Evolutionary conservation across 2,888 invertebrate species (phyloP).

Genomic region (Balanococcus diminutus): DNA sequence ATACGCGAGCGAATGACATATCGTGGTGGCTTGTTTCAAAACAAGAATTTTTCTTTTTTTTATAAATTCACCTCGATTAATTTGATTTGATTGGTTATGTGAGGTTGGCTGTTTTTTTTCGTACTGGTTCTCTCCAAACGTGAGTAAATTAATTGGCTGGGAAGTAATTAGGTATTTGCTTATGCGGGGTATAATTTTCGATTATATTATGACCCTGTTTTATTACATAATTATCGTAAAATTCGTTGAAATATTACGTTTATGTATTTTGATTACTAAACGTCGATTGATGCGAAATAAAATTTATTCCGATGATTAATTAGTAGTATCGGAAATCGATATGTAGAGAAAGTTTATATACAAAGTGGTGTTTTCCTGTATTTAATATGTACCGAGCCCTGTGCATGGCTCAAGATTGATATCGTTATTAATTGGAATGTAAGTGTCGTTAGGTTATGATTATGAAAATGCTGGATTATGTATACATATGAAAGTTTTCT

Average conservation of each 20-base stretch:
- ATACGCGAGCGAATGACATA: constrained; percentile 1
- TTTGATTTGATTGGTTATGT: constrained; percentile 12
- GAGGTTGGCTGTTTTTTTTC: background rate
- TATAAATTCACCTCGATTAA: constrained; percentile 37
- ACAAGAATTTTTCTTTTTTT: background rate
- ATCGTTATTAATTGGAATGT: background rate
- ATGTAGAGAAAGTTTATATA: background rate
- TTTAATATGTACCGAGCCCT: background rate
- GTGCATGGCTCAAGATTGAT: background rate
- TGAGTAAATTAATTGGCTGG: constrained; percentile 18
- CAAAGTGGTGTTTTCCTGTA: background rate
- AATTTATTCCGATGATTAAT: background rate
- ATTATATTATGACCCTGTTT: background rate
- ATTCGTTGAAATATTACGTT: background rate
- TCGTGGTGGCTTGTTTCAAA: constrained; percentile 15
- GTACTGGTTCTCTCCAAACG: background rate
- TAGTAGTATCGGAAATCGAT: background rate
- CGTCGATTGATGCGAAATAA: background rate
- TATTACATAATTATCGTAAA: background rate
- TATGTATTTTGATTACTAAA: background rate
- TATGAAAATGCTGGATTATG: background rate
- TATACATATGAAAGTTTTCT: background rate
- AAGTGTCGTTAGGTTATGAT: background rate
- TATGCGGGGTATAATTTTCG: background rate
- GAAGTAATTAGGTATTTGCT: constrained; percentile 28